phyloP scores from a whole-genome alignment of 2,797 vertebrate species.

The Centropyge bicolor region DNA sequence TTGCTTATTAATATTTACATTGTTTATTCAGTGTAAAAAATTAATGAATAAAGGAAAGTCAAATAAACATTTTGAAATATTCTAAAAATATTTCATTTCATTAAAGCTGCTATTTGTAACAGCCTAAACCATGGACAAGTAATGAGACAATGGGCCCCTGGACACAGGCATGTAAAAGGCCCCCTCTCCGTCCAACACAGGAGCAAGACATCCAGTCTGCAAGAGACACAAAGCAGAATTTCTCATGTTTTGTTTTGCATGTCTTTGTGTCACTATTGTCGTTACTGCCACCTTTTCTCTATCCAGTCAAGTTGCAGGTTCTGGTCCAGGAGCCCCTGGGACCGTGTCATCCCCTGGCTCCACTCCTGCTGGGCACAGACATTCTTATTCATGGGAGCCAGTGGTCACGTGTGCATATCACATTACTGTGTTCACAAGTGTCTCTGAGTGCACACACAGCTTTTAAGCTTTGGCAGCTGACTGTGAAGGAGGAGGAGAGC shows the following conservation, averaged over 20 bases:
- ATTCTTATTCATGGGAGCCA: neutral
- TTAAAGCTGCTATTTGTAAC: no score
- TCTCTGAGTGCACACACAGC: conserved; percentile 10
- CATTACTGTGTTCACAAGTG: neutral
- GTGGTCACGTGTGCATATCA: conserved; percentile 18
- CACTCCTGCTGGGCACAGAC: neutral
- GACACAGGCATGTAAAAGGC: no score
- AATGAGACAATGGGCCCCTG: no score
- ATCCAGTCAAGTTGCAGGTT: neutral
- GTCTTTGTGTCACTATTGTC: neutral
- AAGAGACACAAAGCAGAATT: no score
- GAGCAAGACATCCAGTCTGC: no score
- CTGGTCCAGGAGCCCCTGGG: neutral
- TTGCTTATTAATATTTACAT: no score
- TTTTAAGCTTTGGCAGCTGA: neutral
- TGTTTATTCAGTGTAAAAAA: no score
- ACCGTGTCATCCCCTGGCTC: neutral
- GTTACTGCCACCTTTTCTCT: neutral
- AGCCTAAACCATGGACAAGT: no score
- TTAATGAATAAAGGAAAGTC: no score
- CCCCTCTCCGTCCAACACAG: no score
- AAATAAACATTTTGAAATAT: no score
- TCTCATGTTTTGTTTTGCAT: neutral
- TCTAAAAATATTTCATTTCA: no score
- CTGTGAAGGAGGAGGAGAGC: conserved; percentile 16